A percentile compares a stretch with the other conserved stretches of the same genome.
phyloP scores from a whole-genome alignment of 1,140 invertebrate genomes.

The Helicoverpa armigera region DNA sequence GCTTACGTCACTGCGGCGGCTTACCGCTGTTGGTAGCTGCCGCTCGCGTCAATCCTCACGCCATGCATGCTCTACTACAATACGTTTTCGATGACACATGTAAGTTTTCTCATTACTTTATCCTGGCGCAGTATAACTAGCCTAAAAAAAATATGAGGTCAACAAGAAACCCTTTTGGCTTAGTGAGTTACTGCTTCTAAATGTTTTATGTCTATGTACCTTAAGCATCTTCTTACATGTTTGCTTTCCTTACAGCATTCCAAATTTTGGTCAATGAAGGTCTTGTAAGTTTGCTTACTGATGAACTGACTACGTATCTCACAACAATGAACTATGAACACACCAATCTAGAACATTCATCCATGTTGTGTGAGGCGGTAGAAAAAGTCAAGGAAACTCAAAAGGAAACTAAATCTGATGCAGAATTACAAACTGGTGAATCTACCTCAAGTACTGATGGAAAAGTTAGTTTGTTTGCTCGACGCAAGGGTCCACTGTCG shows the following conservation, averaged over 20 bases:
- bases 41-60: constrained; percentile 64
- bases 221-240: too few relatives aligned
- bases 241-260: constrained; percentile 67
- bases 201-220: too few relatives aligned
- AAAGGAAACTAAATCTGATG: constrained; percentile 47
- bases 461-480: constrained; percentile 60
- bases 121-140: too few relatives aligned
- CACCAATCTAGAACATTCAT: constrained; percentile 57
- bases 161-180: too few relatives aligned
- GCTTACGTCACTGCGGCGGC: constrained; percentile 77
- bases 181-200: too few relatives aligned
- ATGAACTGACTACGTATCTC: constrained; percentile 78
- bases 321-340: constrained; percentile 83
- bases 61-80: constrained; percentile 77
- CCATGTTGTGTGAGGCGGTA: constrained; percentile 46
- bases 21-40: constrained; percentile 75
- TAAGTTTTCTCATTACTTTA: constrained; percentile 57
- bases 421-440: constrained; percentile 13
- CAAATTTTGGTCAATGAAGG: constrained; percentile 81
- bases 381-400: constrained; percentile 48
- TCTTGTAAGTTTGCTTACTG: constrained; percentile 77
- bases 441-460: constrained; percentile 35
- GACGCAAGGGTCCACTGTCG: constrained; percentile 62
- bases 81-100: constrained; percentile 83
- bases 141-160: too few relatives aligned